These are phyloP conservation scores for Pampus argenteus DNA, from an alignment of 2,797 vertebrate genomes.

Conservation along the genomic window DNA sequence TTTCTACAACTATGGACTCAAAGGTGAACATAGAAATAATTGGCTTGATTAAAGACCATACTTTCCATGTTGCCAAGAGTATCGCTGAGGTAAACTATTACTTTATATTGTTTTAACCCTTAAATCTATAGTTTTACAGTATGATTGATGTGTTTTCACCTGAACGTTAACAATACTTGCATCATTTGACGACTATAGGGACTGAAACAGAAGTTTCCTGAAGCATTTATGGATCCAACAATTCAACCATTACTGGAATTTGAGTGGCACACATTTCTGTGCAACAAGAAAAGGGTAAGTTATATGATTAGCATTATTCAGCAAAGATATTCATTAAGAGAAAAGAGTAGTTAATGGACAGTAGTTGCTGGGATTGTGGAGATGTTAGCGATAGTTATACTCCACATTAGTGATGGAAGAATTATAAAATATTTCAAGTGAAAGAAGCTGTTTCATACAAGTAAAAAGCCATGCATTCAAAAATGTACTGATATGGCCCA, in stretches of 20 bases:
- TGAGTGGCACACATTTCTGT: conserved; percentile 80
- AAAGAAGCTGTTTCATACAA: not conserved
- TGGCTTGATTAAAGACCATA: conserved; percentile 70
- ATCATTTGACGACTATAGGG: conserved; percentile 59
- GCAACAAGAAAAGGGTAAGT: conserved; percentile 77
- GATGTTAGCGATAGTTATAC: not conserved
- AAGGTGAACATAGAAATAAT: conserved; percentile 71
- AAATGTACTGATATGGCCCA: not conserved
- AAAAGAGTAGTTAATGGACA: not conserved
- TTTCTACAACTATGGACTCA: conserved; percentile 39
- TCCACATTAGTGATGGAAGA: not conserved
- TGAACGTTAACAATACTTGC: not conserved
- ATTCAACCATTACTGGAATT: conserved; percentile 79
- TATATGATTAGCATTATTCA: not conserved
- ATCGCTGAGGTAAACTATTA: conserved; percentile 76
- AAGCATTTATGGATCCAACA: conserved; percentile 71
- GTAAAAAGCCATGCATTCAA: not conserved
- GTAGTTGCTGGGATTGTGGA: not conserved
- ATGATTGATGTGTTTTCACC: not conserved
- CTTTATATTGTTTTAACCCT: not conserved
- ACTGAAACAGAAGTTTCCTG: conserved; percentile 76
- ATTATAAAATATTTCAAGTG: not conserved
- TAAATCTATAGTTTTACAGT: not conserved
- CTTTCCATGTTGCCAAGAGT: conserved; percentile 79
- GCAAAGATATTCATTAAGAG: not conserved